Percentiles rank a stretch among this genome's conserved stretches.
phyloP scores from a whole-genome alignment of 2,888 invertebrate species.

The Octonoba sinensis region DNA sequence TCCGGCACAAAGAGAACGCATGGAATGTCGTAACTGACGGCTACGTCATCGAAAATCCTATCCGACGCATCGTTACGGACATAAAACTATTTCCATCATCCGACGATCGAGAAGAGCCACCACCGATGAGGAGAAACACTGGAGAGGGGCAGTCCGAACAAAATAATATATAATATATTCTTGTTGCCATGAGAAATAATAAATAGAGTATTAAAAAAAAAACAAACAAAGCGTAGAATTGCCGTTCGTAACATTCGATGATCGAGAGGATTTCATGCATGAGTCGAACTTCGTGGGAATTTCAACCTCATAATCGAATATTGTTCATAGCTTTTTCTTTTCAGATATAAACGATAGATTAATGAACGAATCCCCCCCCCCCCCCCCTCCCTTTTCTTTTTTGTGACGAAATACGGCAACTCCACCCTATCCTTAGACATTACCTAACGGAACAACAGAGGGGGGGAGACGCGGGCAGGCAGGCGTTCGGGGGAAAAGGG shows the following conservation, averaged over 20 bases:
- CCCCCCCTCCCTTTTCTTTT: too few relatives aligned
- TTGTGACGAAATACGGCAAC: too few relatives aligned
- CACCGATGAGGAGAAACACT: neutral
- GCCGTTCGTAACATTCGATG: neutral
- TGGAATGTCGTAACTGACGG: slow-evolving; percentile 39
- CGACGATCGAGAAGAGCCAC: slow-evolving; percentile 2
- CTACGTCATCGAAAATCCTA: neutral
- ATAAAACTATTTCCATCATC: slow-evolving; percentile 2
- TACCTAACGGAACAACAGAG: too few relatives aligned
- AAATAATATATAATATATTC: neutral
- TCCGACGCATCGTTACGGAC: neutral
- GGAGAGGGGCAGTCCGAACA: neutral
- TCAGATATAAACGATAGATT: too few relatives aligned
- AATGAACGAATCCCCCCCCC: too few relatives aligned
- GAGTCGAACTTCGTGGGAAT: too few relatives aligned
- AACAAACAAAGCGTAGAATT: neutral
- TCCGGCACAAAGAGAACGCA: slow-evolving; percentile 39
- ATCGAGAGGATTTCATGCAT: neutral
- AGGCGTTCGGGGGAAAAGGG: too few relatives aligned
- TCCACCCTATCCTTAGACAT: too few relatives aligned
- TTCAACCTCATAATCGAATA: too few relatives aligned
- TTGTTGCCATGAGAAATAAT: neutral
- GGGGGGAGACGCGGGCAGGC: too few relatives aligned
- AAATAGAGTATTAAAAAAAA: neutral
- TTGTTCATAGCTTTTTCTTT: too few relatives aligned